phyloP scores from a whole-genome alignment of 92 coral and sea anemone genomes.

The Epizoanthus stellaris region DNA sequence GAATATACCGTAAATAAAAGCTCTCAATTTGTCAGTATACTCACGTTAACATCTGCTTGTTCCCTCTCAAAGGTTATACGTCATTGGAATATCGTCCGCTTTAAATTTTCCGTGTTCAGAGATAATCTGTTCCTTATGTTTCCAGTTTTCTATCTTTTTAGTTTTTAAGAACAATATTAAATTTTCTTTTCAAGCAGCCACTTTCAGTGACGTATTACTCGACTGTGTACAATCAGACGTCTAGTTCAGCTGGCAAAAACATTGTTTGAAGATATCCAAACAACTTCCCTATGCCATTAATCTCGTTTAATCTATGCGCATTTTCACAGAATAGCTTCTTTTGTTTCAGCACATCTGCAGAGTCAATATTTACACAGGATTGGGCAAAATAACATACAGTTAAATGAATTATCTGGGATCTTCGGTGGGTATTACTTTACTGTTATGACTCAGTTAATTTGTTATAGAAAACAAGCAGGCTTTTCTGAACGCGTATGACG shows the following conservation, averaged over 20 bases:
- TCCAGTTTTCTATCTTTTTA: no score
- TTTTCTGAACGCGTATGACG: not conserved
- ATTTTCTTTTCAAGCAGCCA: not conserved
- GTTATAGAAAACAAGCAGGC: not conserved
- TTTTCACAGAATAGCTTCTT: not conserved
- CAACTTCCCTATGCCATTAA: not conserved
- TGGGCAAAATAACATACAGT: not conserved
- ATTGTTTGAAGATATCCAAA: not conserved
- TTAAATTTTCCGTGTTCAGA: no score
- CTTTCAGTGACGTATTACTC: not conserved
- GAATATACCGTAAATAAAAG: no score
- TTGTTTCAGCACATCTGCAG: slow-evolving; percentile 39
- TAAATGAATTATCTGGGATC: not conserved
- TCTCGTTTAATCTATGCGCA: slow-evolving; percentile 22
- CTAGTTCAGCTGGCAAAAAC: not conserved
- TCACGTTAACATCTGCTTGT: no score
- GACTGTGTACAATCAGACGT: no score
- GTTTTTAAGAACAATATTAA: no score
- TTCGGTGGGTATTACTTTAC: not conserved
- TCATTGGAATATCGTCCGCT: no score
- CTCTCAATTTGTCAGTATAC: no score
- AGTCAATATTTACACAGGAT: slow-evolving; percentile 6
- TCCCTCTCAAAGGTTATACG: no score
- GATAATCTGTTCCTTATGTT: no score
- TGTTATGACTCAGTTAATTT: not conserved